A percentile compares a stretch with the other conserved stretches of the same genome.
Conservation (phyloP, 2,113 vertebrate genomes). For the Dicerorhinus sumatrensis region DNA sequence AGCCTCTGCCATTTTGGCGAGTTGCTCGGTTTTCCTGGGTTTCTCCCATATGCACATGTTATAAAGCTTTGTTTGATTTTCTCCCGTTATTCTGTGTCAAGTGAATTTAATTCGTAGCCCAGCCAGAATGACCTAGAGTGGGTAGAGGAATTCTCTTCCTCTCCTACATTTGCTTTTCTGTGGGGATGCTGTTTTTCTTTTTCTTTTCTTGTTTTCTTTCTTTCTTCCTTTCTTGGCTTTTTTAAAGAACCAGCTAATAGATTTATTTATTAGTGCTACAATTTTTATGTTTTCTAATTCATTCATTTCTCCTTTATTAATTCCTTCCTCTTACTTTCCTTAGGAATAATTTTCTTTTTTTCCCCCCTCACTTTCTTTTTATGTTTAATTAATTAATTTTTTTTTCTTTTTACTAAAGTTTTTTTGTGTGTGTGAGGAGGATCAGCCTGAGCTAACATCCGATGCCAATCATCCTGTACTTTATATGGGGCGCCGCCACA, state of each 20-base stretch:
- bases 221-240: not conserved
- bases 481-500: too few relatives aligned
- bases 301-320: not conserved
- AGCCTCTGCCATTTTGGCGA: too few relatives aligned
- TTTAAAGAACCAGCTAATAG: not conserved
- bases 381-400: not conserved
- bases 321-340: not conserved
- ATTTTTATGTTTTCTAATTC: not conserved
- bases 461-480: too few relatives aligned
- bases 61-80: too few relatives aligned
- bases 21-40: too few relatives aligned
- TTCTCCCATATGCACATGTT: too few relatives aligned
- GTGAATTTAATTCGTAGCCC: too few relatives aligned
- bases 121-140: too few relatives aligned
- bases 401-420: not conserved
- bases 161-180: not conserved
- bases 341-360: not conserved
- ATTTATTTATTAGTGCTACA: not conserved
- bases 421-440: not conserved
- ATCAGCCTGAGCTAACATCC: too few relatives aligned
- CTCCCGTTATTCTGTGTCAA: too few relatives aligned
- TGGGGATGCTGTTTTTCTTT: not conserved
- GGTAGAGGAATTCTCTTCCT: too few relatives aligned
- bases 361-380: not conserved
- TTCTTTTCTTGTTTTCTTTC: not conserved